Evolutionary conservation across 2,888 invertebrate species (phyloP), one percentile per base, ranked within the genome.

Genomic region (Drosophila birchii): DNA sequence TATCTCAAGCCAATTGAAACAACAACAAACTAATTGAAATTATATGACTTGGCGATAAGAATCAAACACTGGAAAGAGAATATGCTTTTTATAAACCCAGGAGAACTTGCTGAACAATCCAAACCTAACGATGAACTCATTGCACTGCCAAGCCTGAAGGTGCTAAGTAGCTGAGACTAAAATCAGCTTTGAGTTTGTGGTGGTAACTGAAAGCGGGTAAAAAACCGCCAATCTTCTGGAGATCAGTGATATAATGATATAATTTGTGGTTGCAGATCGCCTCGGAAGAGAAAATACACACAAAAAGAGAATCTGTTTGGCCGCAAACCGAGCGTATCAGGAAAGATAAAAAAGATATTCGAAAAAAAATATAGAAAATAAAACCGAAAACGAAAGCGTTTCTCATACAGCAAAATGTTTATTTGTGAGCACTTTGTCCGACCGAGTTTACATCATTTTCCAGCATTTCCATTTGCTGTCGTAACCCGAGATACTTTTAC

Each of bases 11-110:
- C 54, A 49, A 60, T 43, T 53, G 66, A 68, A 72, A 63, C 60
- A 76, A 75, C 55, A 54, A 54, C 55, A 67, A 67, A 58, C 80
- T 86, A 84, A 86, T 83, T 86, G 80, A 86, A 81, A 77, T 81
- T 73, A 70, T 77, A 78, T 80, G 75, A 81, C 70, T 79, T 67
- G 55, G 66, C 75, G 82, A 83, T 83, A 86, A 86, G 82, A 86
- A 86, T 86, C 81, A 62, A 71, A 67, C 38, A 59, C 43, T 36
- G 26, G n/a, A 34, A 34, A 26, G 39, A 34, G 61, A 36, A 47
- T n/a, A 66, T 26, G 18, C 20, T 36, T 8, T 36, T 26, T 14
- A 14, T 16, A 11, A 29, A 14, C 12, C 8, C 0, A 34, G 14
- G 45, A 63, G 44, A 69, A 76, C 77, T 73, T 69, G 75, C 62